These are phyloP conservation scores for Parapristionchus giblindavisi DNA, from an alignment of 2,888 invertebrate species.

Conservation along the genomic window DNA sequence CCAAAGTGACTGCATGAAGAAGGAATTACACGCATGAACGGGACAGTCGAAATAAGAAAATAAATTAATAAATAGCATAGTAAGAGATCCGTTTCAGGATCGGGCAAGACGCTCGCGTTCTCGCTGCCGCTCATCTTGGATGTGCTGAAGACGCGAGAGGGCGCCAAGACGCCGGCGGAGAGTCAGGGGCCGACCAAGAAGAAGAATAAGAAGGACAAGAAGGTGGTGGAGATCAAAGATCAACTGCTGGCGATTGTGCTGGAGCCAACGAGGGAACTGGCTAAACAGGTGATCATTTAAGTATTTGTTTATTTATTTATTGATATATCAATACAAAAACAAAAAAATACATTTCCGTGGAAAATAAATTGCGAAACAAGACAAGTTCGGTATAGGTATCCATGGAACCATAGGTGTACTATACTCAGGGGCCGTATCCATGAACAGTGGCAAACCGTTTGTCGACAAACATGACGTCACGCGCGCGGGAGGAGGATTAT, in stretches of 20 bases:
- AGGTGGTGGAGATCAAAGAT: conserved; percentile 11
- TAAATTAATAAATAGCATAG: neutral
- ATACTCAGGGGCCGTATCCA: no score
- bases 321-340: no score
- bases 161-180: conserved; percentile 65
- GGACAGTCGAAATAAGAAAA: neutral
- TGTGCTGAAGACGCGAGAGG: conserved; percentile 71
- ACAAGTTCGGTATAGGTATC: no score
- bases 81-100: conserved; percentile 73
- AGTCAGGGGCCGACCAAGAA: conserved; percentile 22
- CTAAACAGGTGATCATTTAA: conserved; percentile 79
- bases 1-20: no score
- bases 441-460: no score
- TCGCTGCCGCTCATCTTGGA: conserved; percentile 85
- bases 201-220: conserved; percentile 11
- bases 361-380: no score
- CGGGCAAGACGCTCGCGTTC: conserved; percentile 95
- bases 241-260: conserved; percentile 81
- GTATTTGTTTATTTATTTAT: neutral
- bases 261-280: conserved; percentile 91
- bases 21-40: no score
- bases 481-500: no score
- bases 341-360: no score
- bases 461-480: no score
- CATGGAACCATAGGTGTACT: no score